A percentile compares a stretch with the other conserved stretches of the same genome.
phyloP scores from a whole-genome alignment of 1,140 invertebrate genomes.

The Zophobas atratus region DNA sequence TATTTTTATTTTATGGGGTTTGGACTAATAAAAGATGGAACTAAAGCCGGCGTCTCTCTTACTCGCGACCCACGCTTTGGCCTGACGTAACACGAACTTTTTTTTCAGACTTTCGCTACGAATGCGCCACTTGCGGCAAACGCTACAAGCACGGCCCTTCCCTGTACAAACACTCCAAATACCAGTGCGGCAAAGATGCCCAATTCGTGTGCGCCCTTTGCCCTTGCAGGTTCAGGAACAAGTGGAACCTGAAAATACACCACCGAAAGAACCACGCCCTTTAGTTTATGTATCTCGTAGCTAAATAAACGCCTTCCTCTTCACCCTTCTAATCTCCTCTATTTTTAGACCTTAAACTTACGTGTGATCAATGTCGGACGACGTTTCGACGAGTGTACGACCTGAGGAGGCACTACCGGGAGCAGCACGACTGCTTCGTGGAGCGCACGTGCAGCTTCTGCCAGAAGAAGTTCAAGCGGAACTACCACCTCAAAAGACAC shows the following conservation, averaged over 20 bases:
- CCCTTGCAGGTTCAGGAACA: constrained; percentile 67
- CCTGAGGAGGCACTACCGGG: constrained; percentile 4
- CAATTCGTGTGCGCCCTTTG: constrained; percentile 40
- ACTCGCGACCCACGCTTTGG: background rate
- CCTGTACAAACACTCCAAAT: constrained; percentile 74
- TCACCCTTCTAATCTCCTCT: background rate
- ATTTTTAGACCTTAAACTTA: background rate
- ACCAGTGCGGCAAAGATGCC: constrained; percentile 79
- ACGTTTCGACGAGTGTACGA: constrained; percentile 14
- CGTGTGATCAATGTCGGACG: background rate
- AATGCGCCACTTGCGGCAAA: constrained; percentile 74
- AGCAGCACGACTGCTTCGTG: constrained; percentile 4
- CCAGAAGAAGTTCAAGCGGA: constrained; percentile 20
- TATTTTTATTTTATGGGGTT: constrained; percentile 49
- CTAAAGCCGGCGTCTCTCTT: constrained; percentile 3
- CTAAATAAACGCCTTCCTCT: too few species aligned
- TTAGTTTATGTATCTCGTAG: background rate
- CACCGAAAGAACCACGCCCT: constrained; percentile 46
- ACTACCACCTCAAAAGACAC: constrained; percentile 14
- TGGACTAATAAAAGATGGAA: constrained; percentile 41
- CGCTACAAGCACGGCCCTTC: constrained; percentile 71
- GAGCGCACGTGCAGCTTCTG: background rate
- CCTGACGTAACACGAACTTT: background rate
- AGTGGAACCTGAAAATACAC: constrained; percentile 67
- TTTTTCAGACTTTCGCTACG: constrained; percentile 58